Conservation (phyloP, 2,888 invertebrate species). For the Stomorhina lunata region DNA sequence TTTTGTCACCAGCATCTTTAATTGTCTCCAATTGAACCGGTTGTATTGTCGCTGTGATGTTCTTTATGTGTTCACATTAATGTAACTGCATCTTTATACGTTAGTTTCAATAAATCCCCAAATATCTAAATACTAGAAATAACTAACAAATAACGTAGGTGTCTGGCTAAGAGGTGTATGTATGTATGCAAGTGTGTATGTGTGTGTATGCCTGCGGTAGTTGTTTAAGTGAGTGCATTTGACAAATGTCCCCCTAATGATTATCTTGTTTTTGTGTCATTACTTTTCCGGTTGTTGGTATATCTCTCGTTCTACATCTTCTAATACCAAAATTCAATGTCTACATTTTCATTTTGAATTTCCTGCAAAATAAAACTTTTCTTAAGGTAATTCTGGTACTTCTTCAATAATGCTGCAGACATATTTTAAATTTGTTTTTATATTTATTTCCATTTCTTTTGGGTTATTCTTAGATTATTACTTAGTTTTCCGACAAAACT, state of each 20-base stretch:
- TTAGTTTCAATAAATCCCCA: background rate
- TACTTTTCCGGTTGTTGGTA: constrained; percentile 59
- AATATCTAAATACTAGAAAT: background rate
- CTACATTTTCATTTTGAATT: background rate
- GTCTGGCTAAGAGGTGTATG: background rate
- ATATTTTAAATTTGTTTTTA: constrained; percentile 33
- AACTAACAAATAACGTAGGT: background rate
- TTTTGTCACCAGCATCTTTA: constrained; percentile 21
- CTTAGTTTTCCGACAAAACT: constrained; percentile 1
- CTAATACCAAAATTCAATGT: too few species aligned
- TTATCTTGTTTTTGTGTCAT: constrained; percentile 60
- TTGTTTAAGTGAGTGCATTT: constrained; percentile 45
- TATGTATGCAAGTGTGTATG: background rate
- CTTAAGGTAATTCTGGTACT: too few species aligned
- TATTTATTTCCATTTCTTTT: background rate
- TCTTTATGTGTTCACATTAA: constrained; percentile 53
- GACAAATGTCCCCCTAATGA: constrained; percentile 63
- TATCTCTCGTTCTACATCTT: constrained; percentile 1
- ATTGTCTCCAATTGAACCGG: background rate
- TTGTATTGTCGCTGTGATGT: constrained; percentile 28
- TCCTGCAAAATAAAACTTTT: constrained; percentile 34
- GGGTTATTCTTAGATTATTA: background rate
- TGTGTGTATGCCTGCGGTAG: constrained; percentile 14
- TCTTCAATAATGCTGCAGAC: too few species aligned
- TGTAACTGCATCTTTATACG: constrained; percentile 59